Conservation (phyloP, 2,888 invertebrate species). For the Eupeodes luniger region DNA sequence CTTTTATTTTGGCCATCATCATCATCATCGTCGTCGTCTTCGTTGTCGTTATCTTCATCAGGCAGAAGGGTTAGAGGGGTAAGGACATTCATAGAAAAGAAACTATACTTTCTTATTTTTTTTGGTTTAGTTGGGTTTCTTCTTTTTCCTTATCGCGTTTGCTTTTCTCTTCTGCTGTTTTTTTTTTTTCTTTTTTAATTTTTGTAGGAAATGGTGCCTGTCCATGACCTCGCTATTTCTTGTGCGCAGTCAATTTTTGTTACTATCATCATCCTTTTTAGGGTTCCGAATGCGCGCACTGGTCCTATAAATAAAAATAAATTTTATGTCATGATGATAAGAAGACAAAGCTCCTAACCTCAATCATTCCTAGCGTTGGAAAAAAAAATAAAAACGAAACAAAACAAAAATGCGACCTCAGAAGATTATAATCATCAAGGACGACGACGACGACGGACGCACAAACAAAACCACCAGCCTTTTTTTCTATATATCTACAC, state of each 20-base stretch:
- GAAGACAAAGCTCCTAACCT: conserved; percentile 65
- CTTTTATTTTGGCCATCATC: conserved; percentile 72
- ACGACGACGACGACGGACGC: background rate
- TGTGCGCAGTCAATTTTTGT: conserved; percentile 53
- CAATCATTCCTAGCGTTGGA: conserved; percentile 56
- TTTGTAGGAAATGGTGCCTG: conserved; percentile 63
- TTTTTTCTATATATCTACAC: background rate
- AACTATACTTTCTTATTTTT: background rate
- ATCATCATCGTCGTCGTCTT: background rate
- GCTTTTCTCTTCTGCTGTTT: background rate
- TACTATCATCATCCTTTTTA: conserved; percentile 47
- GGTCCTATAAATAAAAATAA: conserved; percentile 46
- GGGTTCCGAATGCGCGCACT: conserved; percentile 21
- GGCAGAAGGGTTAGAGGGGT: background rate
- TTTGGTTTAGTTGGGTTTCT: background rate
- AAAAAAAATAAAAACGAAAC: conserved; percentile 33
- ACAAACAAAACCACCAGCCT: conserved; percentile 24
- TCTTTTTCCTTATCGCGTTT: conserved; percentile 38
- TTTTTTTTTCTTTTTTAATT: conserved; percentile 10
- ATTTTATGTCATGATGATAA: conserved; percentile 69
- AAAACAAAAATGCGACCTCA: conserved; percentile 62
- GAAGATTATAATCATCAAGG: conserved; percentile 65
- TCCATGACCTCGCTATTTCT: conserved; percentile 56
- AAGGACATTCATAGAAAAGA: conserved; percentile 7
- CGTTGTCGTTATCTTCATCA: background rate